Percentiles rank a stretch among this genome's conserved stretches.
Evolutionary conservation across 2,888 invertebrate genomes (phyloP).

Genomic region (Eurois occulta): DNA sequence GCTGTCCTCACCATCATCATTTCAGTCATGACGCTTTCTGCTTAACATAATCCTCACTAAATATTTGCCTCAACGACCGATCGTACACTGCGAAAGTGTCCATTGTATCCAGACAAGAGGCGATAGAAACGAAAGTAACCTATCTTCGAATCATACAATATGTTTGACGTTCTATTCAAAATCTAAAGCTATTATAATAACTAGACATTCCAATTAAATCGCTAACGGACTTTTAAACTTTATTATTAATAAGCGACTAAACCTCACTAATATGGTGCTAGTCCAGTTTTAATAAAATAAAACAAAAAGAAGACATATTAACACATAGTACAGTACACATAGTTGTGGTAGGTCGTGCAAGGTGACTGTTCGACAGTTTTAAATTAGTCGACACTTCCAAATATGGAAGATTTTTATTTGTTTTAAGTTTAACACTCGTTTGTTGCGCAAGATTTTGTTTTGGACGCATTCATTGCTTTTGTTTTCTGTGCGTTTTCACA

Average conservation of each 20-base stretch:
- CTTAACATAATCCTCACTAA: background rate
- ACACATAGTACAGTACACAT: background rate
- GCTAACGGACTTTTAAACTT: background rate
- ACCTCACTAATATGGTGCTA: slow-evolving; percentile 1
- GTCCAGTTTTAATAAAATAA: slow-evolving; percentile 44
- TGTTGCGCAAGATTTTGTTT: slow-evolving; percentile 7
- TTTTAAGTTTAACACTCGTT: background rate
- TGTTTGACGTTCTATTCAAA: background rate
- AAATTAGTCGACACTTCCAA: slow-evolving; percentile 17
- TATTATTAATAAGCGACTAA: slow-evolving; percentile 6
- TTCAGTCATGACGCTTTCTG: background rate
- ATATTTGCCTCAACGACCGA: background rate
- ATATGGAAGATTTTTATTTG: slow-evolving; percentile 24
- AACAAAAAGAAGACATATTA: slow-evolving; percentile 22
- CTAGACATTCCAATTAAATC: background rate
- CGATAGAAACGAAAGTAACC: background rate
- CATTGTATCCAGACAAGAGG: background rate
- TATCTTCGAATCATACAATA: background rate
- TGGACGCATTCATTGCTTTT: background rate
- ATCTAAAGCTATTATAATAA: background rate
- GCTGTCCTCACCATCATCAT: background rate
- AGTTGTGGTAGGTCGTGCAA: slow-evolving; percentile 59
- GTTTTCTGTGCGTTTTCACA: background rate
- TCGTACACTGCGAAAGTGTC: background rate
- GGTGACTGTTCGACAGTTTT: slow-evolving; percentile 39